Conservation (phyloP, 2,888 invertebrate genomes). For the Machimus atricapillus region DNA sequence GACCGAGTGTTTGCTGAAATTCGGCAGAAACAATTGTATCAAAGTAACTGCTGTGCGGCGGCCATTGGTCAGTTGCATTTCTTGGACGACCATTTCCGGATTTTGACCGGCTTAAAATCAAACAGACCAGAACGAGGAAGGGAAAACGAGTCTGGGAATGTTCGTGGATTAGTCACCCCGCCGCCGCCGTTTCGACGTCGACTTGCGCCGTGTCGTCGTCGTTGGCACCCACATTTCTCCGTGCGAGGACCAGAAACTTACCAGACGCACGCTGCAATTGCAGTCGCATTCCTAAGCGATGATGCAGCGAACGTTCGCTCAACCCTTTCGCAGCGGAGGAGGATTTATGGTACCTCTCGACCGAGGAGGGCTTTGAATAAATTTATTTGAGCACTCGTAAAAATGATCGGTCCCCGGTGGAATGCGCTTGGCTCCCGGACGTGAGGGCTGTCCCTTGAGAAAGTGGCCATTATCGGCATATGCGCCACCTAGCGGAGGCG, state of each 20-base stretch:
- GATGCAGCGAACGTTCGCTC: slow-evolving; percentile 7
- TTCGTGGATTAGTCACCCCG: slow-evolving; percentile 5
- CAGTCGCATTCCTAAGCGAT: not conserved
- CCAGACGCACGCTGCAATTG: slow-evolving; percentile 8
- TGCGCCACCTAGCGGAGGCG: not conserved
- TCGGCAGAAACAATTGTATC: not conserved
- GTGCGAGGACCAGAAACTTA: not conserved
- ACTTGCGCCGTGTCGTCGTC: not conserved
- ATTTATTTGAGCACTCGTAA: not conserved
- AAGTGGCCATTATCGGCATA: not conserved
- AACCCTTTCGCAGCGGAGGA: not conserved
- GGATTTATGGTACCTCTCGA: not conserved
- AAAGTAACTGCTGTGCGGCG: not conserved
- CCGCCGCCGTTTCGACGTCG: not conserved
- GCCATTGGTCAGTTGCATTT: not conserved
- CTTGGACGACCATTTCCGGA: slow-evolving; percentile 17
- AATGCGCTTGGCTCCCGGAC: not conserved
- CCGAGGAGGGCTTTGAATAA: not conserved
- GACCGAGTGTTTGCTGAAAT: not conserved
- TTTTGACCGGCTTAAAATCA: not conserved
- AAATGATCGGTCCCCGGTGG: not conserved
- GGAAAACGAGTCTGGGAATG: slow-evolving; percentile 10
- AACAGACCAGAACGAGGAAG: slow-evolving; percentile 2
- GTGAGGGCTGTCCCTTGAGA: not conserved
- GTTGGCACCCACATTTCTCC: not conserved